Conservation (phyloP, 2,888 invertebrate species). For the Hofmannophila pseudospretella region DNA sequence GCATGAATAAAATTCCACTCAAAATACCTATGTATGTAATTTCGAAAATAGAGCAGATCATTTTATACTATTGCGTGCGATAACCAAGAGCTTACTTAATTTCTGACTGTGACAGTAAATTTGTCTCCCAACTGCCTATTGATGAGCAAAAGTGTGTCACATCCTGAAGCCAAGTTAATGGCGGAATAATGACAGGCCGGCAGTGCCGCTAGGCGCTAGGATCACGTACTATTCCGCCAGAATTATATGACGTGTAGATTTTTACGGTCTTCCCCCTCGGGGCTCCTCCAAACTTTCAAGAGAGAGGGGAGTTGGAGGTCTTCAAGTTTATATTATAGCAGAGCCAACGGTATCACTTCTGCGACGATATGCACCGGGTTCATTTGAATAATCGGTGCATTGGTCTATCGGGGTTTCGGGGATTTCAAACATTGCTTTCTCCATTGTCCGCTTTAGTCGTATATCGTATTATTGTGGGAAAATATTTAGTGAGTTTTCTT, state of each 20-base stretch:
- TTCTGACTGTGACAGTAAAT: too few species aligned
- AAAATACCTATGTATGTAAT: too few species aligned
- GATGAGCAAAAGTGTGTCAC: conserved; percentile 51
- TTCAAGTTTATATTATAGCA: not conserved
- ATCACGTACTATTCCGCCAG: conserved; percentile 43
- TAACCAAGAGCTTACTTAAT: too few species aligned
- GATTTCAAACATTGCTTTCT: conserved; percentile 6
- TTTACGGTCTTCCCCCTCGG: not conserved
- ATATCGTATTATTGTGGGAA: too few species aligned
- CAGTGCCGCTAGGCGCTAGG: conserved; percentile 51
- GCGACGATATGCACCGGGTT: conserved; percentile 36
- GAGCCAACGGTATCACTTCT: conserved; percentile 53
- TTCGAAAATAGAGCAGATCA: too few species aligned
- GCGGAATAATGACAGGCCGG: conserved; percentile 50
- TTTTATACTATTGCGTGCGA: too few species aligned
- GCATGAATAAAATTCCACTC: too few species aligned
- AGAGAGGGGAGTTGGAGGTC: not conserved
- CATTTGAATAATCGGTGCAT: conserved; percentile 63
- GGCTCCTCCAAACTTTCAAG: not conserved
- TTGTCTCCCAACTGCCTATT: conserved; percentile 23
- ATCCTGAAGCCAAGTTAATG: conserved; percentile 54
- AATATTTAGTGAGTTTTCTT: too few species aligned
- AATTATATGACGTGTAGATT: not conserved
- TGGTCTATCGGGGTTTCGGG: conserved; percentile 22
- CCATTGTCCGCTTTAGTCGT: too few species aligned